These are phyloP conservation scores for Horisme vitalbata DNA, from an alignment of 2,888 invertebrate genomes.

Conservation along the genomic window DNA sequence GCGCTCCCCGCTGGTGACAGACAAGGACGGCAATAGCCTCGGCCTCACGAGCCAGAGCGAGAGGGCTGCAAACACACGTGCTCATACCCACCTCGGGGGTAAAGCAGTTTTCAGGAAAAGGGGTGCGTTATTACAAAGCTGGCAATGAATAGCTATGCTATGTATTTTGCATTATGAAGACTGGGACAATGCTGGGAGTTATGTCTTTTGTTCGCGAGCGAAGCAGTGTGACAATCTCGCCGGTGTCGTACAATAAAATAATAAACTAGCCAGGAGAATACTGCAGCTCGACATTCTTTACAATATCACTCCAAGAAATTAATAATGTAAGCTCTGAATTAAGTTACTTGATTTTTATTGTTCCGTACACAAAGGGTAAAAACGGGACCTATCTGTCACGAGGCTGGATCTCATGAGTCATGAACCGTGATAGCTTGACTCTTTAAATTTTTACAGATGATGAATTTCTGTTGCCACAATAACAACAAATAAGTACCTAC, in stretches of 20 bases:
- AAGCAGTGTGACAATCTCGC: conserved; percentile 54
- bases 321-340: too few species aligned
- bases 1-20: conserved; percentile 65
- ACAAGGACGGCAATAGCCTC: conserved; percentile 45
- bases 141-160: conserved; percentile 65
- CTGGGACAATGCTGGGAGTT: conserved; percentile 60
- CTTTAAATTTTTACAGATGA: too few species aligned
- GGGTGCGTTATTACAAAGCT: conserved; percentile 71
- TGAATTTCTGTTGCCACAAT: too few species aligned
- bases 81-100: conserved; percentile 61
- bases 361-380: too few species aligned
- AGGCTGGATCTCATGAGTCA: too few species aligned
- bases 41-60: conserved; percentile 38
- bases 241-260: conserved; percentile 3
- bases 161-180: conserved; percentile 66
- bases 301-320: too few species aligned
- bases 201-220: conserved; percentile 58
- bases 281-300: too few species aligned
- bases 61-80: conserved; percentile 66
- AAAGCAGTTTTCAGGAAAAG: conserved; percentile 66
- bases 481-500: too few species aligned
- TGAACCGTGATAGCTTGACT: too few species aligned
- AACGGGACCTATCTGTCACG: too few species aligned
- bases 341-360: too few species aligned
- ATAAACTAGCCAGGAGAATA: not conserved